A percentile compares a stretch with the other conserved stretches of the same genome.
Conservation (phyloP, 2,113 vertebrate genomes). For the Spermophilus dauricus region DNA sequence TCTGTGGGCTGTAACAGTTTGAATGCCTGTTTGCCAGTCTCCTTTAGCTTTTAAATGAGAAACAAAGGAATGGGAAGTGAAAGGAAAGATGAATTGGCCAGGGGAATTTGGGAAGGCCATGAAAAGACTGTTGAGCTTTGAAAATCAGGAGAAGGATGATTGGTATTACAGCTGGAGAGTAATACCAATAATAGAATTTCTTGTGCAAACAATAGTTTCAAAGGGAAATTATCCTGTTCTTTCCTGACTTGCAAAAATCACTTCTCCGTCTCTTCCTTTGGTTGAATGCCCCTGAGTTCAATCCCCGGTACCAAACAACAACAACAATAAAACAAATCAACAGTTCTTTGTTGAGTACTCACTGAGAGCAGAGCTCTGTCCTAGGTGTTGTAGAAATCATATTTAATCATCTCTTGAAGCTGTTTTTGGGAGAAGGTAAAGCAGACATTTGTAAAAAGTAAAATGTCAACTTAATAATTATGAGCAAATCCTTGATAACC, state of each 20-base stretch:
- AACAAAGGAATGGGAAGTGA: neutral
- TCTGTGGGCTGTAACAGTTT: neutral
- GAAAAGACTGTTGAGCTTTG: neutral
- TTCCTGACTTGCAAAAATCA: conserved; percentile 2
- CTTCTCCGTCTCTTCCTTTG: neutral
- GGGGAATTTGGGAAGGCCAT: neutral
- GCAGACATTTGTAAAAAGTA: neutral
- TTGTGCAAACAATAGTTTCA: neutral
- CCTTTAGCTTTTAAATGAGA: conserved; percentile 3
- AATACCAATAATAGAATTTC: neutral
- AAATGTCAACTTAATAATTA: neutral
- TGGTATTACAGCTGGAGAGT: neutral
- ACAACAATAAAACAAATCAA: neutral
- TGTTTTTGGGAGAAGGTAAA: neutral
- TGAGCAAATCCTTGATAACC: neutral
- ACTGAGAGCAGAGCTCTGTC: neutral
- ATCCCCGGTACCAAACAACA: too few species aligned
- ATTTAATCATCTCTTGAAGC: neutral
- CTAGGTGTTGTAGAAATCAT: neutral
- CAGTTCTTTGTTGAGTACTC: neutral
- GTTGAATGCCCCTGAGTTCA: too few species aligned
- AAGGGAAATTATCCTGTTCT: conserved; percentile 24
- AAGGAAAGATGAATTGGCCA: neutral
- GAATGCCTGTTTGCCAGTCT: neutral
- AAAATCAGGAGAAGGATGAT: conserved; percentile 27